Conservation (phyloP, 2,797 vertebrate genomes). For the Echiichthys vipera region DNA sequence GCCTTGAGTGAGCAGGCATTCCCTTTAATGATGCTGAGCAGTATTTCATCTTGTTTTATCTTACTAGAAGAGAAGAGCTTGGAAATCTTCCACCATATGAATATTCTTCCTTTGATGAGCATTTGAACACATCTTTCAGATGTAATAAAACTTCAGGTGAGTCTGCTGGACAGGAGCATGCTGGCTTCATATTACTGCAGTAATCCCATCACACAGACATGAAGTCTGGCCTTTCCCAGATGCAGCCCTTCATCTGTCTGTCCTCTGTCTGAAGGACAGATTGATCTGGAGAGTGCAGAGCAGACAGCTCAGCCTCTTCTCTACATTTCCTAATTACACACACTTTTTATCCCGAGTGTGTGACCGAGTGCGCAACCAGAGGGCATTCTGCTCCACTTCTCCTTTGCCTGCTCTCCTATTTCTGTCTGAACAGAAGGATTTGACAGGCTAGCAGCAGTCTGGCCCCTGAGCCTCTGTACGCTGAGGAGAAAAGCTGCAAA, state of each 20-base stretch:
- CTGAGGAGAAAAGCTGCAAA: conserved; percentile 49
- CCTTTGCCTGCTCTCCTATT: neutral
- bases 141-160: conserved; percentile 17
- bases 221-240: conserved; percentile 16
- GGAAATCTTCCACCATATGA: conserved; percentile 13
- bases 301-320: conserved; percentile 1
- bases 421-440: conserved; percentile 23
- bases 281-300: conserved; percentile 42
- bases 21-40: neutral
- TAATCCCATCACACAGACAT: conserved; percentile 16
- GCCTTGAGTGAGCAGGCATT: neutral
- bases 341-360: neutral
- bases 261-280: conserved; percentile 21
- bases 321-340: conserved; percentile 4
- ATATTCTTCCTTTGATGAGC: conserved; percentile 9
- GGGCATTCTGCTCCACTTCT: conserved; percentile 10
- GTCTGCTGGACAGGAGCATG: neutral
- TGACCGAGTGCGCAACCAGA: conserved; percentile 3
- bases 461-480: conserved; percentile 18
- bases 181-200: conserved; percentile 29
- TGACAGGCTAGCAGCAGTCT: conserved; percentile 22
- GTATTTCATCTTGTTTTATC: neutral
- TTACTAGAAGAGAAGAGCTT: neutral
- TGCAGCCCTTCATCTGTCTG: neutral
- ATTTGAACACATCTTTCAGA: conserved; percentile 18